phyloP scores from a whole-genome alignment of 2,888 invertebrate species.

The Mimumesa dahlbomi region DNA sequence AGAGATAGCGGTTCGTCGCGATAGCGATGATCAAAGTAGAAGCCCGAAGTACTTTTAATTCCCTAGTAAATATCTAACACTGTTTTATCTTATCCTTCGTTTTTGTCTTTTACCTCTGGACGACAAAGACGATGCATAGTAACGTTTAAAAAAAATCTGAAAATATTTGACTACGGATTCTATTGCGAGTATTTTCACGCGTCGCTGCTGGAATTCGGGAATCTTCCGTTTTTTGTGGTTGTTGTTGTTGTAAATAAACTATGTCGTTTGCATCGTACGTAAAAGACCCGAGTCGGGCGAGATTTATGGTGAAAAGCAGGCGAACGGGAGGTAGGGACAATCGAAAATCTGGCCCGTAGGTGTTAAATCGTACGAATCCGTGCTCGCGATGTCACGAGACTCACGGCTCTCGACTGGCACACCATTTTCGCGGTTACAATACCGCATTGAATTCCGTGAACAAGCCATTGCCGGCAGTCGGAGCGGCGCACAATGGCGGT shows the following conservation, averaged over 20 bases:
- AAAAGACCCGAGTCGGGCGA: not conserved
- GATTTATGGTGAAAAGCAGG: slow-evolving; percentile 1
- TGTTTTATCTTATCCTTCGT: no score
- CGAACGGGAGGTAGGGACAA: not conserved
- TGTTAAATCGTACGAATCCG: slow-evolving; percentile 9
- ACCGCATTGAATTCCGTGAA: slow-evolving; percentile 8
- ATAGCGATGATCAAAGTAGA: no score
- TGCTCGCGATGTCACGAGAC: not conserved
- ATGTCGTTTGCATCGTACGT: not conserved
- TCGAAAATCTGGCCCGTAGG: not conserved
- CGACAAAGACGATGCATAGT: no score
- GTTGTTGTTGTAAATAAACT: no score
- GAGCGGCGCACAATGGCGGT: slow-evolving; percentile 1
- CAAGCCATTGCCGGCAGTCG: not conserved
- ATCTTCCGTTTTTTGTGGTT: not conserved
- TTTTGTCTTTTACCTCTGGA: no score
- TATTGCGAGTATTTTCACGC: no score
- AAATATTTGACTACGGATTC: no score
- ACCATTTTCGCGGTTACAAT: slow-evolving; percentile 30
- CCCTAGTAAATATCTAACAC: no score
- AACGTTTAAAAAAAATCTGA: no score
- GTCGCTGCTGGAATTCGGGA: no score
- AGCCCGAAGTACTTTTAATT: no score
- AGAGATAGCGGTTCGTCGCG: no score
- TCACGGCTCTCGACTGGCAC: not conserved